Percentiles rank a stretch among this genome's conserved stretches.
phyloP scores from a whole-genome alignment of 2,797 vertebrate genomes.

The Malurus leucopterus region DNA sequence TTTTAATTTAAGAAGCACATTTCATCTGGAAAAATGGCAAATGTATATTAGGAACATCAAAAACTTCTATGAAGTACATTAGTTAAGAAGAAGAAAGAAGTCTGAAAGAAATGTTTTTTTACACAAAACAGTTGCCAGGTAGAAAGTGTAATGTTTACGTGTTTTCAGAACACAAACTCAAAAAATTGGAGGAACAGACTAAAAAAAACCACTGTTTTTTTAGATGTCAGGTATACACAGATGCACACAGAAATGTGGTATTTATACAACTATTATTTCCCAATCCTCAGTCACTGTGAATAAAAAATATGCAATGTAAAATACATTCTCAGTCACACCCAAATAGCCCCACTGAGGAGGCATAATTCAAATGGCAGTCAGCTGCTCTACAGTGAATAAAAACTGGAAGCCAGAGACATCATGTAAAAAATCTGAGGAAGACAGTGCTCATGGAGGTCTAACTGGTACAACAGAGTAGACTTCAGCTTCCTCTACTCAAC shows the following conservation, averaged over 20 bases:
- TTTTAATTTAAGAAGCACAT: background rate
- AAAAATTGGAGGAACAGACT: background rate
- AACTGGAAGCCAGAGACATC: background rate
- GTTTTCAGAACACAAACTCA: background rate
- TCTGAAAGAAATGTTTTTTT: background rate
- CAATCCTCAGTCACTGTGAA: background rate
- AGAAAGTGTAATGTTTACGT: background rate
- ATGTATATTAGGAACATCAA: background rate
- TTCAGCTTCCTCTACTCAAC: background rate
- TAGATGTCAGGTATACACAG: background rate
- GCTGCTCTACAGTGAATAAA: background rate
- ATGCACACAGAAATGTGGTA: background rate
- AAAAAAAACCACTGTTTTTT: background rate
- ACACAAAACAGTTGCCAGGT: background rate
- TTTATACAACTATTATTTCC: background rate
- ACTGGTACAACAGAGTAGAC: background rate
- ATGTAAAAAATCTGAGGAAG: background rate
- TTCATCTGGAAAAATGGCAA: background rate
- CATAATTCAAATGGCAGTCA: background rate
- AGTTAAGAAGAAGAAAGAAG: background rate
- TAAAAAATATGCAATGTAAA: background rate
- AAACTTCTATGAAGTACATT: background rate
- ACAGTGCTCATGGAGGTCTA: background rate
- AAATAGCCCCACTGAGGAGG: background rate
- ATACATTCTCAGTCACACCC: background rate